Base-by-base conservation (phyloP, 2,888 invertebrate genomes). In the Xylota segnis region DNA sequence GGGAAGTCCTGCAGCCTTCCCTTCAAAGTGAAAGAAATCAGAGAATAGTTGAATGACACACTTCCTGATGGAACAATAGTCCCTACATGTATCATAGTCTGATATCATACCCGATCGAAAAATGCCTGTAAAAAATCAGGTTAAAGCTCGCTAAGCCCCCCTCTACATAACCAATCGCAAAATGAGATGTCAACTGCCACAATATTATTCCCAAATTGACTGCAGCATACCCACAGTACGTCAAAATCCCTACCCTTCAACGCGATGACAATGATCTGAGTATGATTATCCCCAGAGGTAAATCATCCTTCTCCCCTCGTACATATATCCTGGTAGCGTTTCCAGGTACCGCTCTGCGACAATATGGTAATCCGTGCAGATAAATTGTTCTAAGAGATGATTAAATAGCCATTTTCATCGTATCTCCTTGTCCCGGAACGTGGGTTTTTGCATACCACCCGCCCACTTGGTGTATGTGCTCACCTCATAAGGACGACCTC, bases 331-430 rank as follows among this genome's bases (percentile, higher is more conserved):
- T 18, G n/a, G 16, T 50, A 37, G 9, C 10, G 12, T 23, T 58
- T 66, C 18, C 71, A 71, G 29, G 40, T 37, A 47, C 40, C 14
- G 29, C 52, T 47, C 61, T 72, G 61, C 61, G 78, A 68, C 66
- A 83, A 74, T 61, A 72, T 63, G 78, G 68, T 79, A 84, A 84
- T 84, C 83, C 83, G 47, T 79, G 75, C 68, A 68, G 81, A 82
- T 75, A 82, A 75, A 75, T 84, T 84, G 70, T 63, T 63, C 70
- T 50, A 56, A 79, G 79, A 78, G 83, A 79, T 83, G 74, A 70
- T 83, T 78, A 78, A 83, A 83, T 74, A 72, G 74, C 74, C 74
- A 81, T 81, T 74, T 74, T 59, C 27, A 66, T 37, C 81, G 63
- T 70, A 70, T 75, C 70, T 74, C 61, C 79, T 29, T 63, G 74